These are phyloP conservation scores for Rhipidura dahli DNA, from an alignment of 2,113 vertebrate genomes.

Conservation along the genomic window DNA sequence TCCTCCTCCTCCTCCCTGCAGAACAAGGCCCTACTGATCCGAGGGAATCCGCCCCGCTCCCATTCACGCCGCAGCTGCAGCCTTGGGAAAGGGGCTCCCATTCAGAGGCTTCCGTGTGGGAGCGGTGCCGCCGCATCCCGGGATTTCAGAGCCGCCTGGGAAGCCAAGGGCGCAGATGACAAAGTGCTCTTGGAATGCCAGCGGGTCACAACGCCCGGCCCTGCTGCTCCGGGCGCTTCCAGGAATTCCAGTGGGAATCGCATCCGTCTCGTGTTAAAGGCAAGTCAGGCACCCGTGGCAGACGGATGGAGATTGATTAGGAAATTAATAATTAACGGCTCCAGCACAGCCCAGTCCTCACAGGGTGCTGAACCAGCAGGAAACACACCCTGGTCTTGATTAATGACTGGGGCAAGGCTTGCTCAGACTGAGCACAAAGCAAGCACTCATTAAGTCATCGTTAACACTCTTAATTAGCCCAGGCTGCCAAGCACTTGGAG, in stretches of 20 bases:
- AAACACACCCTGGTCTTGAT: not conserved
- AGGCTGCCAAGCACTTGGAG: not conserved
- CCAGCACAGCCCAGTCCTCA: accelerated
- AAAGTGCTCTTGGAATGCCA: not conserved
- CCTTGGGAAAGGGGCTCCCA: not conserved
- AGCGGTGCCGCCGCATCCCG: not conserved
- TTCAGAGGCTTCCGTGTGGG: not conserved
- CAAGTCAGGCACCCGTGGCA: not conserved
- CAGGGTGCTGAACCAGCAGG: not conserved
- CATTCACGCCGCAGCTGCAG: slow-evolving; percentile 47
- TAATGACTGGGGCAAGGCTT: not conserved
- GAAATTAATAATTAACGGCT: not conserved
- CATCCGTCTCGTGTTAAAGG: accelerated
- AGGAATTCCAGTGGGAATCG: not conserved
- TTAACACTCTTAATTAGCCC: not conserved
- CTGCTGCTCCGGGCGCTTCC: accelerated
- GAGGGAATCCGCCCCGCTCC: not conserved
- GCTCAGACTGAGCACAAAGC: not conserved
- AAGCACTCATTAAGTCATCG: not conserved
- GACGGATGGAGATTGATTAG: not conserved
- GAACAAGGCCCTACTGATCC: slow-evolving; percentile 3
- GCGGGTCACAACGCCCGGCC: accelerated
- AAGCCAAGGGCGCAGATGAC: accelerated
- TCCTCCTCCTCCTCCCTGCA: no score
- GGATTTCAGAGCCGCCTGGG: not conserved